Base-by-base conservation (phyloP, 2,797 vertebrate genomes). In the Phyllotis vaccarum region DNA sequence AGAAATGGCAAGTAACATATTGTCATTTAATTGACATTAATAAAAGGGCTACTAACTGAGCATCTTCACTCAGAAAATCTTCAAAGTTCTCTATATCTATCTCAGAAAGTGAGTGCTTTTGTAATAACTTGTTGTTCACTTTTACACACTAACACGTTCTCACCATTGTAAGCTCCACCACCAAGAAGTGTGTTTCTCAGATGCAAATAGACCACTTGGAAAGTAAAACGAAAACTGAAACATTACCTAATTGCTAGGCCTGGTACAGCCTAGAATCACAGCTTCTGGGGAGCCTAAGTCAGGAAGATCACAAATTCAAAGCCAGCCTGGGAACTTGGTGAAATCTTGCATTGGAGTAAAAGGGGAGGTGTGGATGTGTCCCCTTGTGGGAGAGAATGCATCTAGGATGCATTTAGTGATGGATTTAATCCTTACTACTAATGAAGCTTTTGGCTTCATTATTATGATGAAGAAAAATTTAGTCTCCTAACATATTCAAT, bases 11-110 rank as follows among this genome's bases (percentile, higher is more conserved):
- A 86, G 8, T 27, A 52, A 72, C n/a, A 56, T 76, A 6, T 72
- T 54, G 34, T 31, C 10, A 86, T n/a, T 14, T 34, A 80, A 64
- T 3, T 87, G 68, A 49, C 46, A 49, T 49, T 49, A 49, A 5
- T 49, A 64, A 93, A 86, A 89, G 29, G 12, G 46, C 27, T 76
- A 89, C 3, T 17, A 37, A 58, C 16, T 75, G 78, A 89, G 62
- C 12, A 72, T 66, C 16, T 79, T 79, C 62, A 90, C 6, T 86
- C 16, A 88, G 79, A 91, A 95, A 96, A 64, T 14, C 46, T 85
- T 2, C 74, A 60, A 64, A 52, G 4, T 40, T 27, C 21, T 85
- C 8, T 62, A 29, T 37, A 22, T 40, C 16, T 81, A 54, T 40
- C 43, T 52, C 3, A 10, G 2, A 34, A 64, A 19, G 87, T 49